Evolutionary conservation across 2,797 vertebrate species (phyloP), one percentile per base, ranked within the genome.

Genomic region (Naso thynnoides): DNA sequence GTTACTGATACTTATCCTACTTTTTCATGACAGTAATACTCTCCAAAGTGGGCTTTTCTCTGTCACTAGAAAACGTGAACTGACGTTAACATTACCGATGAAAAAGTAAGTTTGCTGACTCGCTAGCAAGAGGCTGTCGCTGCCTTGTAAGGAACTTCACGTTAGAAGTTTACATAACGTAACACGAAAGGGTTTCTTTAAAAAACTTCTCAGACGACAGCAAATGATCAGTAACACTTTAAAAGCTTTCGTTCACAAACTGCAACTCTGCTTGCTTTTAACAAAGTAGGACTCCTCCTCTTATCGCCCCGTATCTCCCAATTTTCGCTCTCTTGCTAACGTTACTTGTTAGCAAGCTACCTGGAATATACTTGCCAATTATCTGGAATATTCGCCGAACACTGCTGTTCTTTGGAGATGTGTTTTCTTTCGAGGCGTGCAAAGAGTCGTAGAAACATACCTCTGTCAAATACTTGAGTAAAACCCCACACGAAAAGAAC

Each of bases 221-320:
- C 1, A 42, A 27, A n/a, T 11, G 0, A 57, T 24, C 11, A 31
- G 0, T 14, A 63, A 45, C 42, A 58, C 21, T 59, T 66, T 0
- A 11, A 36, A 78, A 42, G 10, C 2, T 23, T 27, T 57, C 0
- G 5, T 11, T 7, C 1, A 50, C 16, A 31, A 49, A 42, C 45
- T n/a, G 4, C 6, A 71, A 44, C n/a, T 29, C 15, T 71, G 36
- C 85, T 87, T 78, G 89, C 91, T 92, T 93, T 89, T 88, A 89
- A 73, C 31, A 64, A 82, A 84, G 84, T 83, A 86, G 66, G 84
- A 88, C 81, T 90, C 78, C 83, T 85, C 84, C 86, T 88, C 86
- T 87, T 82, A 80, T 87, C 79, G 49, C 76, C 38, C 63, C 47
- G 71, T 87, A 78, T 86, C 76, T 86, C 65, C 60, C 61, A 71